Base-by-base conservation (phyloP, 2,888 invertebrate genomes). In the Nymphalis polychloros region DNA sequence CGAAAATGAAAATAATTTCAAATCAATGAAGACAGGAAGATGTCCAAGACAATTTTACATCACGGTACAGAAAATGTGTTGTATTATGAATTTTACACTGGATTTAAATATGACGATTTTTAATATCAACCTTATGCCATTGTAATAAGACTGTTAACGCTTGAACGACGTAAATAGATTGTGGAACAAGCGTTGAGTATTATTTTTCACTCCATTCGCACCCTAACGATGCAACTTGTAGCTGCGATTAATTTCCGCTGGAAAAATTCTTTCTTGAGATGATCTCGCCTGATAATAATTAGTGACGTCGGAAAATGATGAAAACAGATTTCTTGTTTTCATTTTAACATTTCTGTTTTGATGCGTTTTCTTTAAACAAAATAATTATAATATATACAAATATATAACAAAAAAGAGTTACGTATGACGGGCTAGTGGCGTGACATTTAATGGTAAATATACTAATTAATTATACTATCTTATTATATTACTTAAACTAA, bases 191-290 rank as follows among this genome's bases (percentile, higher is more conserved):
- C 48, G 41, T 46, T 2, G n/a, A 46, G n/a, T 53, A 67, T 63
- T 61, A 67, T 70, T 61, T 67, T 69, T 55, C 60, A 55, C 60
- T 53, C 63, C 63, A 69, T 66, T 60, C 31, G 46, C 55, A 16
- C 55, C 50, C 49, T 70, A 67, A 66, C 63, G 66, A 67, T 67
- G 70, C 70, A 67, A 70, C 70, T 67, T 61, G 63, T 67, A 64
- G 46, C 69, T 63, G 59, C 48, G 63, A 69, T 66, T 66, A 63
- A 66, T 66, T 69, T 69, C 69, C 66, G 66, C 35, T 49, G 20
- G 53, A 69, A 64, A 62, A 59, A 52, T 23, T 65, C 62, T 52
- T 57, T 65, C 60, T 65, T 59, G 64, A 65, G 60, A 60, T 60
- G 60, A 65, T 65, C 65, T 57, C n/a, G 57, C 31, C 52, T 52